These are phyloP conservation scores for Polydrusus tereticollis DNA, from an alignment of 2,888 invertebrate species.

Conservation along the genomic window DNA sequence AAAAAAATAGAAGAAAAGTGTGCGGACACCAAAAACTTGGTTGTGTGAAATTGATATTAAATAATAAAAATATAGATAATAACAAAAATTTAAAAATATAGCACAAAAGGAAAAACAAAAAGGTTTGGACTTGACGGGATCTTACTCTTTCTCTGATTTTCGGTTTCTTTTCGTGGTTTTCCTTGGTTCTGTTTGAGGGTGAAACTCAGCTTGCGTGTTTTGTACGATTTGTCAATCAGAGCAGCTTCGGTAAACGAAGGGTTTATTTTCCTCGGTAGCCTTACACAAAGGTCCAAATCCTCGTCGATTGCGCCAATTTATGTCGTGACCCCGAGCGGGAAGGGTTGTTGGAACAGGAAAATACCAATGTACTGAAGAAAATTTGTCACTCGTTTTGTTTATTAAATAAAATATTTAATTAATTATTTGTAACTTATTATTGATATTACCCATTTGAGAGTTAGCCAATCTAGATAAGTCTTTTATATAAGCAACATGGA, in stretches of 20 bases:
- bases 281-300: neutral
- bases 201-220: neutral
- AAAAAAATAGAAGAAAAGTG: neutral
- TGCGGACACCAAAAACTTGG: neutral
- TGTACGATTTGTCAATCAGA: neutral
- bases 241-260: neutral
- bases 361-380: too few relatives aligned
- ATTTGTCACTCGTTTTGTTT: too few relatives aligned
- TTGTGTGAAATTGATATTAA: too few relatives aligned
- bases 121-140: neutral
- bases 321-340: neutral
- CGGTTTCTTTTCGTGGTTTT: neutral
- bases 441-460: too few relatives aligned
- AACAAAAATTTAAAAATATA: neutral
- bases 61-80: neutral
- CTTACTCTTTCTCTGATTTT: neutral
- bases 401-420: too few relatives aligned
- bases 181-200: neutral
- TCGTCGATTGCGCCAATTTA: neutral
- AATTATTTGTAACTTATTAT: too few relatives aligned
- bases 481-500: too few relatives aligned
- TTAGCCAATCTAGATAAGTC: too few relatives aligned
- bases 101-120: neutral
- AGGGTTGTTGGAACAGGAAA: neutral
- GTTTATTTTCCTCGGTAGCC: neutral